These are phyloP conservation scores for Eulithis prunata DNA, from an alignment of 2,888 invertebrate genomes.

Conservation along the genomic window DNA sequence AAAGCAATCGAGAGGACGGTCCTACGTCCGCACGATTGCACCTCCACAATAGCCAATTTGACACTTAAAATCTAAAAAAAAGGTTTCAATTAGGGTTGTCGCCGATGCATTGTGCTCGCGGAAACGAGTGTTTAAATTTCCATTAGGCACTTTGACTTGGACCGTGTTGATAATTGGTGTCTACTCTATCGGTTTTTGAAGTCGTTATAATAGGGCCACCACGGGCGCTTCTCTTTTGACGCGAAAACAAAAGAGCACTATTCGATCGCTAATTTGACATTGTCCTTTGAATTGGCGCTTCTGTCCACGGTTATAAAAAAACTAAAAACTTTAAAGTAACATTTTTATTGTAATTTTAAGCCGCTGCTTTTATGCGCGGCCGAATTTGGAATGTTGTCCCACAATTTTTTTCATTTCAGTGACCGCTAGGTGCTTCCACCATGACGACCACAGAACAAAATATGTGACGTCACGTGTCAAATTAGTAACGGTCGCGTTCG, in stretches of 20 bases:
- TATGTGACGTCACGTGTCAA: constrained; percentile 77
- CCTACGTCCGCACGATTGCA: constrained; percentile 60
- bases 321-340: too few species aligned
- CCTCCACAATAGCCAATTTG: constrained; percentile 78
- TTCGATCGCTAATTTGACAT: constrained; percentile 14
- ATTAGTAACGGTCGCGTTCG: constrained; percentile 75
- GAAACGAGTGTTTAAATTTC: constrained; percentile 81
- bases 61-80: constrained; percentile 64
- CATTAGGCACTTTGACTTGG: constrained; percentile 73
- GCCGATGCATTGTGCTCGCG: constrained; percentile 65
- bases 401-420: constrained; percentile 50
- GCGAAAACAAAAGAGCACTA: constrained; percentile 40
- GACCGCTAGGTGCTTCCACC: constrained; percentile 37
- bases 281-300: constrained; percentile 1
- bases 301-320: neutral
- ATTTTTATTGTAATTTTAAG: too few species aligned
- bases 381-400: too few species aligned
- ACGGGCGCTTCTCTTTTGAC: constrained; percentile 22
- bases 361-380: too few species aligned
- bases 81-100: constrained; percentile 71
- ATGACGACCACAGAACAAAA: constrained; percentile 63
- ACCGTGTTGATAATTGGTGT: constrained; percentile 52
- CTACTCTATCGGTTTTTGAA: constrained; percentile 47
- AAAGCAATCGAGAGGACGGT: constrained; percentile 45
- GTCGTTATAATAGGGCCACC: constrained; percentile 36